Percentiles rank a stretch among this genome's conserved stretches.
Conservation (phyloP, 1,140 invertebrate genomes). For the Drosophila navojoa region DNA sequence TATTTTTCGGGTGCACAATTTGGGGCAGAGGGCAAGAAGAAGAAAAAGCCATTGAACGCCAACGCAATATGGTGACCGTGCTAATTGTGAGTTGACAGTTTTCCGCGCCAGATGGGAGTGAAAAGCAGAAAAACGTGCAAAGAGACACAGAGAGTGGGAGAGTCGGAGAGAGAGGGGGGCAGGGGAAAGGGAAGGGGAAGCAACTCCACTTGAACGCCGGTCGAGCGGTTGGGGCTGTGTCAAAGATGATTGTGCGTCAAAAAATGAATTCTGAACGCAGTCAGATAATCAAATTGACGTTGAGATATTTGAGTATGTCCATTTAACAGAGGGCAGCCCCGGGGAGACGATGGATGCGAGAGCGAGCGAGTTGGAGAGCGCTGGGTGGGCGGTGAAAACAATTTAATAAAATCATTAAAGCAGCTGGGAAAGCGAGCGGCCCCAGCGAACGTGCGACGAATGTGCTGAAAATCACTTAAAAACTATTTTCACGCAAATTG, state of each 20-base stretch:
- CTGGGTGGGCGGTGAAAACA: constrained; percentile 7
- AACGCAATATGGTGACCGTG: constrained; percentile 60
- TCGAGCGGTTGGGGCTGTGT: constrained; percentile 1
- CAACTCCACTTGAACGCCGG: constrained; percentile 20
- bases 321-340: background rate
- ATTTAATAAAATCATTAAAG: constrained; percentile 59
- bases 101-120: constrained; percentile 15
- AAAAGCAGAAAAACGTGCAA: constrained; percentile 10
- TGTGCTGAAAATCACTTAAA: constrained; percentile 58
- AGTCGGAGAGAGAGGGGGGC: too few species aligned
- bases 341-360: background rate
- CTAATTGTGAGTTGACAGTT: constrained; percentile 65
- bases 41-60: background rate
- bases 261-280: constrained; percentile 2
- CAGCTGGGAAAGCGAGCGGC: background rate
- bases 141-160: too few species aligned
- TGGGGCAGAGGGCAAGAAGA: background rate
- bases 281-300: constrained; percentile 27
- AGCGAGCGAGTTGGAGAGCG: background rate
- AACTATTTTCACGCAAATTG: constrained; percentile 72
- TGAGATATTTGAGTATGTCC: constrained; percentile 13
- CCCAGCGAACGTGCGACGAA: constrained; percentile 17
- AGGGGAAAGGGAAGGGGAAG: background rate
- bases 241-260: constrained; percentile 6
- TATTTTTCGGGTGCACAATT: constrained; percentile 3